These are phyloP conservation scores for Dione juno DNA, from an alignment of 2,888 invertebrate species.

Conservation along the genomic window DNA sequence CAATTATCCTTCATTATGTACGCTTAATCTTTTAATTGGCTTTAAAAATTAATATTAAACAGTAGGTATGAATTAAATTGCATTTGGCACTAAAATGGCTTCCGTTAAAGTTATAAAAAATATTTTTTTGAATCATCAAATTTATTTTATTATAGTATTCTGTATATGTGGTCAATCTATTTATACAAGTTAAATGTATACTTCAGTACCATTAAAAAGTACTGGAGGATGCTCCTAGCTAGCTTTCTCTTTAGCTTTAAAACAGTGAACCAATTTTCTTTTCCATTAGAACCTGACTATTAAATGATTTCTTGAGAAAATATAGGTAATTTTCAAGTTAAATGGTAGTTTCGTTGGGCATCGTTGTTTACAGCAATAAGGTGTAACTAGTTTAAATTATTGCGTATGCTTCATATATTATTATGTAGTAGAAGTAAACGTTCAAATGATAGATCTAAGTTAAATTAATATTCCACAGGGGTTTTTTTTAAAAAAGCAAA, in stretches of 20 bases:
- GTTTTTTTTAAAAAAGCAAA: too few relatives aligned
- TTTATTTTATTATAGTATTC: too few relatives aligned
- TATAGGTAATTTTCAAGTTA: constrained; percentile 9
- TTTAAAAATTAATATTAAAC: constrained; percentile 9
- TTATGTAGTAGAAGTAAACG: neutral
- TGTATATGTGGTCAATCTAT: neutral
- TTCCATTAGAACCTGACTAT: constrained; percentile 33
- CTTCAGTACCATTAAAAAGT: constrained; percentile 20
- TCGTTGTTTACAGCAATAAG: neutral
- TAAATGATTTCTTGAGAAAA: constrained; percentile 32
- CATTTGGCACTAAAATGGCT: too few relatives aligned
- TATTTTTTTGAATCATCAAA: too few relatives aligned
- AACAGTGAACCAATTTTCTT: constrained; percentile 32
- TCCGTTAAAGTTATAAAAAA: too few relatives aligned
- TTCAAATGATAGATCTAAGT: neutral
- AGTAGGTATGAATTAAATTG: neutral
- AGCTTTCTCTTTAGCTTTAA: constrained; percentile 37
- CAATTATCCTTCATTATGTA: constrained; percentile 60
- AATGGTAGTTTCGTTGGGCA: neutral
- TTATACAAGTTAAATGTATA: constrained; percentile 1
- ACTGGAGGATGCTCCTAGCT: neutral
- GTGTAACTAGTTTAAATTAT: constrained; percentile 8
- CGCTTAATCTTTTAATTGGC: constrained; percentile 25
- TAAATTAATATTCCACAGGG: neutral
- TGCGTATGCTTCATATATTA: constrained; percentile 2